phyloP scores from a whole-genome alignment of 1,140 invertebrate species.

The Druon quercuslanigerum region DNA sequence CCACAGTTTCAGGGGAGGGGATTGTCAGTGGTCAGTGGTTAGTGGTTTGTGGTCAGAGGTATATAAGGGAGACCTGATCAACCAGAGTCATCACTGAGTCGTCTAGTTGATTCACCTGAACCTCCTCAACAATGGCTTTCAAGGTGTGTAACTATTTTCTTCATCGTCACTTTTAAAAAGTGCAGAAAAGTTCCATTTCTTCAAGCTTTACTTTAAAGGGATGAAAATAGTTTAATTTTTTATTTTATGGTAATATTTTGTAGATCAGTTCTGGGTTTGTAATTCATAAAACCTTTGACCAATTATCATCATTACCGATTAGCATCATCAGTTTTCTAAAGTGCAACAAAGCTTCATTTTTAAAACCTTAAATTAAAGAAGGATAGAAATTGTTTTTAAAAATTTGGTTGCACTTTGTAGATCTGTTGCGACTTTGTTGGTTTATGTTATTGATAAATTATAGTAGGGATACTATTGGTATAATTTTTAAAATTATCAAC shows the following conservation, averaged over 20 bases:
- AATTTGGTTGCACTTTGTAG: too few species aligned
- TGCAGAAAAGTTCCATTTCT: neutral
- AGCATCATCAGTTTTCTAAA: neutral
- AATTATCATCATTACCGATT: too few species aligned
- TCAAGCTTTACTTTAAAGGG: neutral
- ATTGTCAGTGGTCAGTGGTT: constrained; percentile 54
- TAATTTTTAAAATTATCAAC: too few species aligned
- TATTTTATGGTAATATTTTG: too few species aligned
- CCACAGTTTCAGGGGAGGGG: constrained; percentile 39
- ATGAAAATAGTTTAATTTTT: too few species aligned
- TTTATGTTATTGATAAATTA: too few species aligned
- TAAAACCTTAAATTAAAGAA: neutral
- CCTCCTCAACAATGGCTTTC: constrained; percentile 56
- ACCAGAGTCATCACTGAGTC: constrained; percentile 57
- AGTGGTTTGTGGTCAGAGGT: constrained; percentile 40
- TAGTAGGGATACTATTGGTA: too few species aligned
- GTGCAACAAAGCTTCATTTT: constrained; percentile 1
- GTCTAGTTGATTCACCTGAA: constrained; percentile 56
- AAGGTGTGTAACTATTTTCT: constrained; percentile 52
- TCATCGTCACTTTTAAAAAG: neutral
- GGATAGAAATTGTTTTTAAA: too few species aligned
- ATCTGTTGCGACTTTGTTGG: too few species aligned
- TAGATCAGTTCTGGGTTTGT: too few species aligned
- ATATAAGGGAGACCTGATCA: constrained; percentile 59
- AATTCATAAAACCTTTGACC: too few species aligned